A percentile compares a stretch with the other conserved stretches of the same genome.
These are phyloP conservation scores for Telenomus remus DNA, from an alignment of 1,140 invertebrate genomes.

Conservation along the genomic window DNA sequence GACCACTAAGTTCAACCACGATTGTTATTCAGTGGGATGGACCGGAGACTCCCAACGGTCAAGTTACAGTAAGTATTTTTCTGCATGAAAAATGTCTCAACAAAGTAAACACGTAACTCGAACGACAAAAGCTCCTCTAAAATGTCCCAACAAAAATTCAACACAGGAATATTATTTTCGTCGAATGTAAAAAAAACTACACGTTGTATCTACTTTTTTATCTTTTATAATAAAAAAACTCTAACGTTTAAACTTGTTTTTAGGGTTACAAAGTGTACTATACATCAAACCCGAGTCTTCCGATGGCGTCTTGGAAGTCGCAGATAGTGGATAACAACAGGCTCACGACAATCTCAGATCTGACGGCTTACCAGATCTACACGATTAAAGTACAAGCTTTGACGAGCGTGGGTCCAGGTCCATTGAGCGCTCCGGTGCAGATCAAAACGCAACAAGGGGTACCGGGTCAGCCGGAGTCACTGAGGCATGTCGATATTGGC, in stretches of 20 bases:
- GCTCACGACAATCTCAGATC: constrained; percentile 93
- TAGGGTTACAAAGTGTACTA: constrained; percentile 99
- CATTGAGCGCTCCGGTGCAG: constrained; percentile 92
- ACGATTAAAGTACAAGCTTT: constrained; percentile 94
- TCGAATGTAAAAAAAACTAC: too few species aligned
- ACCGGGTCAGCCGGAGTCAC: constrained; percentile 94
- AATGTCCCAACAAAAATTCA: too few species aligned
- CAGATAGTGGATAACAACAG: constrained; percentile 95
- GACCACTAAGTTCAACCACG: constrained; percentile 94
- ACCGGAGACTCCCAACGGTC: constrained; percentile 96
- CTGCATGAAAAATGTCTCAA: too few species aligned
- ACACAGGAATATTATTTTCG: too few species aligned
- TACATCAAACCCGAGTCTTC: constrained; percentile 89
- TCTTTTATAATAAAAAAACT: too few species aligned
- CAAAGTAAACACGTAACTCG: too few species aligned
- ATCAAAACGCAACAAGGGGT: constrained; percentile 98
- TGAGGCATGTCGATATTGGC: constrained; percentile 87
- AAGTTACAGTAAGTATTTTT: constrained; percentile 86
- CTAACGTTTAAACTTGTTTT: too few species aligned
- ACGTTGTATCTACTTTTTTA: too few species aligned
- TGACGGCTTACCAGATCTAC: constrained; percentile 91
- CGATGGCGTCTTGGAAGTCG: constrained; percentile 92
- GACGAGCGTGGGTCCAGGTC: constrained; percentile 92
- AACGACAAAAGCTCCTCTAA: too few species aligned
- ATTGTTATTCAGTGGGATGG: constrained; percentile 98